Evolutionary conservation across 1,140 invertebrate genomes (phyloP).

Genomic region (Lasaia peninsularis): DNA sequence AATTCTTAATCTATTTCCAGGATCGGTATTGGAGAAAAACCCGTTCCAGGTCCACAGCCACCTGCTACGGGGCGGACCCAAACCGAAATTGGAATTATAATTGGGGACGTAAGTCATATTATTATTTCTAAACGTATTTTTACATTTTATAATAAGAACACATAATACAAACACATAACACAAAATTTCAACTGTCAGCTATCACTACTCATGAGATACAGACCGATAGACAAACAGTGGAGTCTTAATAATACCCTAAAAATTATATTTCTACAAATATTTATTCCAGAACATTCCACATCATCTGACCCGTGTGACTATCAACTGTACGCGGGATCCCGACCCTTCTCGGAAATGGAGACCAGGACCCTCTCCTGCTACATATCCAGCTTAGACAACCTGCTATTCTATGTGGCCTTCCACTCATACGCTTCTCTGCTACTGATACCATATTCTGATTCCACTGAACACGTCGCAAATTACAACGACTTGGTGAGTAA

Average conservation of each 20-base stretch:
- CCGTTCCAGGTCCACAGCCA: conserved; percentile 67
- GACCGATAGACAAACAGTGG: no score
- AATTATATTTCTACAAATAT: not conserved
- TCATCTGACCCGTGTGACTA: conserved; percentile 53
- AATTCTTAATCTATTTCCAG: conserved; percentile 40
- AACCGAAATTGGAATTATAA: conserved; percentile 87
- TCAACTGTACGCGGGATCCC: conserved; percentile 49
- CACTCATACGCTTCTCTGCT: conserved; percentile 55
- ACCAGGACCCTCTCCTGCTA: conserved; percentile 49
- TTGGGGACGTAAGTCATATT: conserved; percentile 76
- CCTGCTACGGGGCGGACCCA: conserved; percentile 83
- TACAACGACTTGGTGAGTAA: conserved; percentile 60
- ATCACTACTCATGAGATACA: no score
- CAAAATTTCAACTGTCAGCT: no score
- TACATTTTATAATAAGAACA: no score
- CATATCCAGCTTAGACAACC: conserved; percentile 47
- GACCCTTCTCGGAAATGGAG: conserved; percentile 61
- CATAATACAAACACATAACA: conserved; percentile 1
- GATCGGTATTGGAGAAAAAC: conserved; percentile 88
- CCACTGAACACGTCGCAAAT: conserved; percentile 50
- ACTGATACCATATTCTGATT: conserved; percentile 58
- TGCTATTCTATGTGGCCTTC: conserved; percentile 55
- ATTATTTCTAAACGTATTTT: not conserved
- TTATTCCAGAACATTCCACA: conserved; percentile 46
- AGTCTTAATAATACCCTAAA: no score